A percentile compares a stretch with the other conserved stretches of the same genome.
These are phyloP conservation scores for Araneus ventricosus DNA, from an alignment of 1,140 invertebrate species.

Conservation along the genomic window DNA sequence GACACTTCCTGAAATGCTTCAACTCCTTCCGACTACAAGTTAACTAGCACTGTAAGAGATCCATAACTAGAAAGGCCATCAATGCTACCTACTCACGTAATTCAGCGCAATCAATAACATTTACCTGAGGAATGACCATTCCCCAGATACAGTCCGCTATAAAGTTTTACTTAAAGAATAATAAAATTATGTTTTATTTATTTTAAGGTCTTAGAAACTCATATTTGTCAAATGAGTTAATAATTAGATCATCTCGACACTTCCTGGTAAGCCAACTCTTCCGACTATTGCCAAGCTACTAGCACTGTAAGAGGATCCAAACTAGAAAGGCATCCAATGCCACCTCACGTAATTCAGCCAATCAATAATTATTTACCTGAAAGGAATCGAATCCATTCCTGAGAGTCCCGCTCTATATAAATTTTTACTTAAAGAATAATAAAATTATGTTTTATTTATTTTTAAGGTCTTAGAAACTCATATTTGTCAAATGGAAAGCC, in stretches of 20 bases:
- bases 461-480: too few species aligned
- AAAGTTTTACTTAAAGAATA: too few species aligned
- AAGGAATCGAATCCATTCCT: slow-evolving; percentile 27
- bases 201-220: too few species aligned
- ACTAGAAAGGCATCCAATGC: not conserved
- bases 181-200: too few species aligned
- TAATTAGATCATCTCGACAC: too few species aligned
- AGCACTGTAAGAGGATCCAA: not conserved
- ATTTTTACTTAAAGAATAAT: too few species aligned
- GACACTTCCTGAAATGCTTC: too few species aligned
- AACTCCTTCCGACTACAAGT: not conserved
- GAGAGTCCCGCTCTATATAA: not conserved
- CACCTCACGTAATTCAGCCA: slow-evolving; percentile 22
- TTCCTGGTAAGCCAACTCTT: not conserved
- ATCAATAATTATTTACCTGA: slow-evolving; percentile 58
- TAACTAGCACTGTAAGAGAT: not conserved
- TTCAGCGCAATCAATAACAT: slow-evolving; percentile 34
- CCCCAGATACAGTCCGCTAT: too few species aligned
- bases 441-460: too few species aligned
- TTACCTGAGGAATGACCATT: not conserved
- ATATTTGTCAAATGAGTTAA: too few species aligned
- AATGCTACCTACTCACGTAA: slow-evolving; percentile 24
- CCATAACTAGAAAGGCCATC: not conserved
- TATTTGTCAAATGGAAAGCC: too few species aligned
- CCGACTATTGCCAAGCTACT: not conserved